phyloP scores from a whole-genome alignment of 2,797 vertebrate genomes.

The Crotalus adamanteus region DNA sequence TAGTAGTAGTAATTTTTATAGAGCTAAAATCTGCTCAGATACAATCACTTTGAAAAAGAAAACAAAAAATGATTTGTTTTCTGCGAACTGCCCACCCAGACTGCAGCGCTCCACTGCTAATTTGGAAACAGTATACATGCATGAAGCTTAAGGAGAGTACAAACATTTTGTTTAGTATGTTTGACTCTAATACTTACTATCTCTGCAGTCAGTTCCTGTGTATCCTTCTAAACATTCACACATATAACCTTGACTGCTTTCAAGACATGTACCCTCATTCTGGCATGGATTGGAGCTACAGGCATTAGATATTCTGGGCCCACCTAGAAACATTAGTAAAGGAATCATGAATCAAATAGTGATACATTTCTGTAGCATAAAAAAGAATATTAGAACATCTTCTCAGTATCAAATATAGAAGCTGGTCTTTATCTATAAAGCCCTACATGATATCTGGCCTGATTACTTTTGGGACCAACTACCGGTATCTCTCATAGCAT shows the following conservation, averaged over 20 bases:
- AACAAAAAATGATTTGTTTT: not conserved
- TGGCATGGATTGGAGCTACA: constrained; percentile 73
- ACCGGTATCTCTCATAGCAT: not conserved
- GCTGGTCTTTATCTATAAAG: not conserved
- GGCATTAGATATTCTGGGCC: not conserved
- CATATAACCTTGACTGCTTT: constrained; percentile 64
- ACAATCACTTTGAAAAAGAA: not conserved
- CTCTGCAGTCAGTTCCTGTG: constrained; percentile 65
- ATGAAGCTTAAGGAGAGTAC: not conserved
- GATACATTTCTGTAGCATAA: not conserved
- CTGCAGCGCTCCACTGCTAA: not conserved
- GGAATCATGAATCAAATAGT: not conserved
- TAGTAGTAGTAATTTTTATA: not conserved
- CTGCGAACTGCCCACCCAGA: not conserved
- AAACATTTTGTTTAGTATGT: not conserved
- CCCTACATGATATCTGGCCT: not conserved
- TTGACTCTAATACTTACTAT: constrained; percentile 60
- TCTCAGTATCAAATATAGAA: not conserved
- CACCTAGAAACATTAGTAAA: constrained; percentile 51
- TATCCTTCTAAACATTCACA: constrained; percentile 72
- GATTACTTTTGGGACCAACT: not conserved
- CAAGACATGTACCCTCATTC: constrained; percentile 73
- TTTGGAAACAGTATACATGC: not conserved
- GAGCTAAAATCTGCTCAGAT: not conserved
- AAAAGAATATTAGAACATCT: not conserved